phyloP scores from a whole-genome alignment of 1,140 invertebrate genomes.

The Subanguina moxae region DNA sequence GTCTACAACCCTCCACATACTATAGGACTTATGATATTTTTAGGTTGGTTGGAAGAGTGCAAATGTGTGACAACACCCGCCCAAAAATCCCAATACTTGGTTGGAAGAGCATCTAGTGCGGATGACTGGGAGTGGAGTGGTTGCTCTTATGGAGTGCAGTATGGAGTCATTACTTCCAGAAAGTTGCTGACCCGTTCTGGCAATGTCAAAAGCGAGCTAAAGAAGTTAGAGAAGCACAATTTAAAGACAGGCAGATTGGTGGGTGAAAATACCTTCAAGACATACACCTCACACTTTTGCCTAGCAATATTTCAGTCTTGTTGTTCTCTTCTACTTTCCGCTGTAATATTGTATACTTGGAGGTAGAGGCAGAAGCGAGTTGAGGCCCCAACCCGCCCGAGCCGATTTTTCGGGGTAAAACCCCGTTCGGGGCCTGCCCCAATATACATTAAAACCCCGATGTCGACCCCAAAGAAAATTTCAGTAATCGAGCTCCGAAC shows the following conservation, averaged over 20 bases:
- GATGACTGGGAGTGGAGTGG: slow-evolving; percentile 29
- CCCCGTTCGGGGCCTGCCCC: too few relatives aligned
- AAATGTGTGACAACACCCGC: slow-evolving; percentile 30
- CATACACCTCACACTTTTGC: too few relatives aligned
- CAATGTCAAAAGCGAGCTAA: slow-evolving; percentile 21
- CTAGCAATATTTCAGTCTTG: too few relatives aligned
- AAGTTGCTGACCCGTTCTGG: slow-evolving; percentile 49
- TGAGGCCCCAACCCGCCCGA: too few relatives aligned
- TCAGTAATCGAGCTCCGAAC: too few relatives aligned
- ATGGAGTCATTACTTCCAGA: slow-evolving; percentile 46
- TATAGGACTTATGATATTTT: not conserved
- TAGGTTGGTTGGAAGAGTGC: slow-evolving; percentile 54
- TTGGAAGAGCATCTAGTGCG: slow-evolving; percentile 6
- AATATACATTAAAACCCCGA: too few relatives aligned
- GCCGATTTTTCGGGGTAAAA: too few relatives aligned
- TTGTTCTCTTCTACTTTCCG: too few relatives aligned
- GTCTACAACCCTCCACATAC: not conserved
- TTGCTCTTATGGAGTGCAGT: slow-evolving; percentile 55
- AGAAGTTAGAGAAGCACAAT: slow-evolving; percentile 54
- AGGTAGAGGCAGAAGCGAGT: too few relatives aligned
- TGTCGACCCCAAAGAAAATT: too few relatives aligned
- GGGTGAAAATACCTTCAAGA: too few relatives aligned
- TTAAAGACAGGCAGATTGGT: slow-evolving; percentile 56
- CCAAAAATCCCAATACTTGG: slow-evolving; percentile 8
- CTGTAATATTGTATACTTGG: too few relatives aligned